phyloP scores from a whole-genome alignment of 92 coral and sea anemone species.

The Scolanthus callimorphus region DNA sequence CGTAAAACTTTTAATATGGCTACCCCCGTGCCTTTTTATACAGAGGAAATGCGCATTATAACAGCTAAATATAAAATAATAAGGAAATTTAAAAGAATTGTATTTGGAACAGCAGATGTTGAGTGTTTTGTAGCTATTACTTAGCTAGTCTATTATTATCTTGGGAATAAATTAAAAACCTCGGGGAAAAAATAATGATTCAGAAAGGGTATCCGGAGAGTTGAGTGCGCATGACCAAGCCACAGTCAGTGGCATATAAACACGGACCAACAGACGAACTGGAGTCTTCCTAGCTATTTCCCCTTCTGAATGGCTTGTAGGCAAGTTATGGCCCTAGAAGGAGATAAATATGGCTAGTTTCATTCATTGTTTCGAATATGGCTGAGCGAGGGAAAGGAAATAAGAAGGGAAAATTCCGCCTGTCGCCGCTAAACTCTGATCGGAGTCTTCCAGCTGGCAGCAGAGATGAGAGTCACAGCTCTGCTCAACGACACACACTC shows the following conservation, averaged over 20 bases:
- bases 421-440: constrained; percentile 18
- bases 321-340: background rate
- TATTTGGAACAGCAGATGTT: too few species aligned
- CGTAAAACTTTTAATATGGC: too few species aligned
- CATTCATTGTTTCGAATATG: constrained; percentile 12
- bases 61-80: too few species aligned
- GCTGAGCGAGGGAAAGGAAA: constrained; percentile 11
- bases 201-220: background rate
- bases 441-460: constrained; percentile 25
- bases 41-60: too few species aligned
- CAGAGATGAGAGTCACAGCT: constrained; percentile 5
- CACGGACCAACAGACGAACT: background rate
- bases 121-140: too few species aligned
- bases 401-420: constrained; percentile 6
- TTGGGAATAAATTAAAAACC: too few species aligned
- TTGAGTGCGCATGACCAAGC: background rate
- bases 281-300: background rate
- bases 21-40: too few species aligned
- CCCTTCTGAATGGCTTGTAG: background rate
- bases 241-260: background rate
- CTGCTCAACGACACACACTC: constrained; percentile 8
- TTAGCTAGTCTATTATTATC: too few species aligned
- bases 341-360: constrained; percentile 17
- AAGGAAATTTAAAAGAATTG: too few species aligned
- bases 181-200: background rate